Percentiles rank a stretch among this genome's conserved stretches.
These are phyloP conservation scores for Falco berigora DNA, from an alignment of 2,797 vertebrate species.

Conservation along the genomic window DNA sequence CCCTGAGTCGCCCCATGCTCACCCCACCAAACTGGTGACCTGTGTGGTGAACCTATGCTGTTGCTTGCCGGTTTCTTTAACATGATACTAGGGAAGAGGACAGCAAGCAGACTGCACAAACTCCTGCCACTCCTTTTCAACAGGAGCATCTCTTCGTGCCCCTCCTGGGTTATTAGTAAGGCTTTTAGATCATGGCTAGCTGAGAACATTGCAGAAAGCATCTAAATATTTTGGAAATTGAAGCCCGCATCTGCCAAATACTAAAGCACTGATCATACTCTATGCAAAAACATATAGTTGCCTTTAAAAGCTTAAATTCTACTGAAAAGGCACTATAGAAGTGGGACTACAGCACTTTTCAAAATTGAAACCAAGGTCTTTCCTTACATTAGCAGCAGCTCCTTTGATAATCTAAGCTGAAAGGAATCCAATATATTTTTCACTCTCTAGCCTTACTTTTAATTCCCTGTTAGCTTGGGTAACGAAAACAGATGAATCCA, in stretches of 20 bases:
- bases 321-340: neutral
- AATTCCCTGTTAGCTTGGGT: neutral
- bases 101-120: neutral
- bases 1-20: neutral
- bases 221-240: neutral
- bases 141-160: neutral
- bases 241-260: neutral
- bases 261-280: neutral
- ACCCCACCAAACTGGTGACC: too few species aligned
- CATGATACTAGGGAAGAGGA: neutral
- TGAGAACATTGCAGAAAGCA: neutral
- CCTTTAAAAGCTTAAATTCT: neutral
- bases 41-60: accelerated
- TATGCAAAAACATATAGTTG: neutral
- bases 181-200: neutral
- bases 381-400: neutral
- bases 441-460: neutral
- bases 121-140: neutral
- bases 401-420: constrained; percentile 14
- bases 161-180: neutral
- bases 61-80: neutral
- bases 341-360: neutral
- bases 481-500: neutral
- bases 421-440: constrained; percentile 2
- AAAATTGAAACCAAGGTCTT: neutral